phyloP scores from a whole-genome alignment of 92 coral and sea anemone species.

The Actinernus sp. region DNA sequence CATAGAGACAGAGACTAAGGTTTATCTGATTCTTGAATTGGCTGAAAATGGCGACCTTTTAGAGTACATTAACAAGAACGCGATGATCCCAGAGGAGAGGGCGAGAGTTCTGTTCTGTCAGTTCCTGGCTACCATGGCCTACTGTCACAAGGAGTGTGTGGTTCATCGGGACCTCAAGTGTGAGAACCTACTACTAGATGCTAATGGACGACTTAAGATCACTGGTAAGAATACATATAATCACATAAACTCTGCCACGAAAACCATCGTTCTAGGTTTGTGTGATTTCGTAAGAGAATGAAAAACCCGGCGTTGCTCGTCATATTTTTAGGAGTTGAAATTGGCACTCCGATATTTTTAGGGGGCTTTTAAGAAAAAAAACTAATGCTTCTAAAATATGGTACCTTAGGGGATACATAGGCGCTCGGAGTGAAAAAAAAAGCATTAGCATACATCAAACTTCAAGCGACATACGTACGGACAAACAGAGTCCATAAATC shows the following conservation, averaged over 20 bases:
- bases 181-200: constrained; percentile 72
- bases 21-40: constrained; percentile 62
- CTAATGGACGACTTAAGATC: constrained; percentile 73
- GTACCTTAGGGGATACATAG: not conserved
- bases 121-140: constrained; percentile 75
- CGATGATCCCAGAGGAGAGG: constrained; percentile 46
- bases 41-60: constrained; percentile 81
- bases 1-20: constrained; percentile 83
- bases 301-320: too few species aligned
- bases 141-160: constrained; percentile 69
- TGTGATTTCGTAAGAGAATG: too few species aligned
- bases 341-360: too few species aligned
- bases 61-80: constrained; percentile 64
- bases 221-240: constrained; percentile 62
- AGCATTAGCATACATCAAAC: too few species aligned
- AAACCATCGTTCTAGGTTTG: too few species aligned
- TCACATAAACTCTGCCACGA: too few species aligned
- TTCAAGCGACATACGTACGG: too few species aligned
- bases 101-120: constrained; percentile 76
- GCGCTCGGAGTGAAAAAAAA: not conserved
- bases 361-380: too few species aligned
- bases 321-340: too few species aligned
- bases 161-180: constrained; percentile 85
- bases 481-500: too few species aligned
- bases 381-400: too few species aligned